Conservation (phyloP, 2,113 vertebrate species). For the Cyphomyrus plagiostoma region DNA sequence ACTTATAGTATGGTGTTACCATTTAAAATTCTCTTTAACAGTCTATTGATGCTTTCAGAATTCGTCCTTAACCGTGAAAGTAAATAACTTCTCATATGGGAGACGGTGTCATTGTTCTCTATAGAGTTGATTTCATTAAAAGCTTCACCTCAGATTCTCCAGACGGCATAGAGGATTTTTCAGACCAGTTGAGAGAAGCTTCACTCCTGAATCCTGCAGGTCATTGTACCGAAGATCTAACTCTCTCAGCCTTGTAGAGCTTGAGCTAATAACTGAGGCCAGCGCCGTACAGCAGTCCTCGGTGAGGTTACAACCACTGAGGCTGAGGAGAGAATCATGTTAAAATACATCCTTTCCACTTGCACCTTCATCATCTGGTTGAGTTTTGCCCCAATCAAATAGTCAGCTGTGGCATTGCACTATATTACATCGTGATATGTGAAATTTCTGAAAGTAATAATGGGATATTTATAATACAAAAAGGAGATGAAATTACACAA, state of each 20-base stretch:
- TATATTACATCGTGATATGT: neutral
- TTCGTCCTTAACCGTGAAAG: neutral
- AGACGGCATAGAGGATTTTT: neutral
- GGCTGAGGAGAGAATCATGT: neutral
- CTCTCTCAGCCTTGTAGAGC: neutral
- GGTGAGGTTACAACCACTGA: neutral
- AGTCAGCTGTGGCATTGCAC: neutral
- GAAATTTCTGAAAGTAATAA: neutral
- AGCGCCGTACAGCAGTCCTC: neutral
- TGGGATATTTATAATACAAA: neutral
- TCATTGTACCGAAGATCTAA: neutral
- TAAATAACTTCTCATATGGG: neutral
- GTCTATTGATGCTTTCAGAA: neutral
- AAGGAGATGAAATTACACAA: neutral
- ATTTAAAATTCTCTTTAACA: neutral
- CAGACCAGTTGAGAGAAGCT: neutral
- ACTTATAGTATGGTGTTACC: neutral
- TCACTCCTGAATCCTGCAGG: slow-evolving; percentile 8
- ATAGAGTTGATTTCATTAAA: neutral
- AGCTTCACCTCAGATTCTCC: neutral
- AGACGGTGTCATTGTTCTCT: neutral
- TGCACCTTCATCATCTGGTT: neutral
- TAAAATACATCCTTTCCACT: neutral
- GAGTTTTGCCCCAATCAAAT: neutral
- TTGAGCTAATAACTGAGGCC: neutral